A percentile compares a stretch with the other conserved stretches of the same genome.
Conservation (phyloP, 2,113 vertebrate genomes). For the Hemicordylus capensis region DNA sequence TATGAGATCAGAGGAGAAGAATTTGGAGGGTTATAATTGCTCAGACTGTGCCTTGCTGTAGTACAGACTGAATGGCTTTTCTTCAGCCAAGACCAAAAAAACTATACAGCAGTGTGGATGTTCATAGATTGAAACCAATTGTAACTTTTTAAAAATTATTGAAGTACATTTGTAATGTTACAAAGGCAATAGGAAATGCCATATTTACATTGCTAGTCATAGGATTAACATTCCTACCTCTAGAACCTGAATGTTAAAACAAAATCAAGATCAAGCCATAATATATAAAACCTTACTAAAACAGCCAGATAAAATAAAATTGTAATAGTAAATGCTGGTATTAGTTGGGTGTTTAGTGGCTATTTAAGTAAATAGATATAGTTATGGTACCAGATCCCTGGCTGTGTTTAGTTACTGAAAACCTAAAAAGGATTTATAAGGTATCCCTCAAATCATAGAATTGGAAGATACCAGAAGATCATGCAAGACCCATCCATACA, state of each 20-base stretch:
- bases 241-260: not conserved
- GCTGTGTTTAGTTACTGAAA: not conserved
- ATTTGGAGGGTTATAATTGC: not conserved
- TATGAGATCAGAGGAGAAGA: not conserved
- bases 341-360: not conserved
- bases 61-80: conserved; percentile 6
- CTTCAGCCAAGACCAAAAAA: not conserved
- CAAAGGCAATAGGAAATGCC: not conserved
- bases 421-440: not conserved
- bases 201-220: not conserved
- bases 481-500: not conserved
- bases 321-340: not conserved
- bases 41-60: conserved; percentile 2
- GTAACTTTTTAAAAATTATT: not conserved
- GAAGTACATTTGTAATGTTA: not conserved
- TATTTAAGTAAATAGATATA: not conserved
- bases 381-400: not conserved
- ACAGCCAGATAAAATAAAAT: too few species aligned
- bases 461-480: not conserved
- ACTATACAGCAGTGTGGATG: not conserved
- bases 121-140: not conserved
- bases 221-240: not conserved
- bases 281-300: not conserved
- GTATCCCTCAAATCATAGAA: not conserved
- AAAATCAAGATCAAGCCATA: not conserved